phyloP scores from a whole-genome alignment of 2,113 vertebrate genomes.

The Microtus ochrogaster region DNA sequence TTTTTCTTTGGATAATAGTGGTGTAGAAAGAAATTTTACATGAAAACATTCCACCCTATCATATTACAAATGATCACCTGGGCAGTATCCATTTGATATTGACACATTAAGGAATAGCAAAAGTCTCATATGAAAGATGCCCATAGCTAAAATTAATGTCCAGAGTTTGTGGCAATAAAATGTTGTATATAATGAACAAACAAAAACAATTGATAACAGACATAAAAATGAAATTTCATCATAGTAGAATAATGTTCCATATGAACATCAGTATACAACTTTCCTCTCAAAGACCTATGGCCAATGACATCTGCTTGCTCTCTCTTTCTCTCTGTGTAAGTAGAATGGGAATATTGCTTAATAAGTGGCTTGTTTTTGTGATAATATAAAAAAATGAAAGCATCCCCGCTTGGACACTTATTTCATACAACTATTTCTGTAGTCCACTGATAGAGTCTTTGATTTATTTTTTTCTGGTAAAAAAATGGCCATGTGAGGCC shows the following conservation, averaged over 20 bases:
- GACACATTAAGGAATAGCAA: not conserved
- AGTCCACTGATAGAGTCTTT: not conserved
- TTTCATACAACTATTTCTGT: not conserved
- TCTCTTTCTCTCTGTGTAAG: not conserved
- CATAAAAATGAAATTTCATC: constrained; percentile 14
- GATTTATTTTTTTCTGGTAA: constrained; percentile 25
- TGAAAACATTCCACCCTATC: not conserved
- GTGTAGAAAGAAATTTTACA: not conserved
- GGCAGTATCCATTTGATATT: not conserved
- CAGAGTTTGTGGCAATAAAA: not conserved
- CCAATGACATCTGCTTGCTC: not conserved
- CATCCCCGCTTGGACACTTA: not conserved
- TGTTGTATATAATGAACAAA: not conserved
- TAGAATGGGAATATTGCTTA: not conserved
- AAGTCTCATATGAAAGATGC: not conserved
- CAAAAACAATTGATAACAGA: not conserved
- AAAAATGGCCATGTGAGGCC: not conserved
- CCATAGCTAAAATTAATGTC: constrained; percentile 11
- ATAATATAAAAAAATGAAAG: constrained; percentile 42
- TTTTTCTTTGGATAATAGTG: not conserved
- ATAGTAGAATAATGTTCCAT: not conserved
- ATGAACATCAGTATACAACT: not conserved
- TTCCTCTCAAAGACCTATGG: not conserved
- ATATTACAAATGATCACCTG: not conserved
- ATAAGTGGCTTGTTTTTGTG: constrained; percentile 11